Evolutionary conservation across 2,113 vertebrate genomes (phyloP).

Genomic region (Lanius collurio): DNA sequence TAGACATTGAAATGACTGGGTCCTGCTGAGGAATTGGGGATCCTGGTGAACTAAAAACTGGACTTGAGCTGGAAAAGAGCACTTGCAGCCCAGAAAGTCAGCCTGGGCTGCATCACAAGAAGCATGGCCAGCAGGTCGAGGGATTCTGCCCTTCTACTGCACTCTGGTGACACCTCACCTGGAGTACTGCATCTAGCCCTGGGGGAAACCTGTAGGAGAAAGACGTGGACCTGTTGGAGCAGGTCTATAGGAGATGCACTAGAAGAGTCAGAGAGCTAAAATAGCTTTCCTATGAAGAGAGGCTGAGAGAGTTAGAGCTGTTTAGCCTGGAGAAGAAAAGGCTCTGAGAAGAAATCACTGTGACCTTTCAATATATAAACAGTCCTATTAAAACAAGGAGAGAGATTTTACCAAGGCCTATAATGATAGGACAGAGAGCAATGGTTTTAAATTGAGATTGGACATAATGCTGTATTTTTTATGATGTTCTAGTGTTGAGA

Average conservation of each 20-base stretch:
- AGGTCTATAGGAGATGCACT: neutral
- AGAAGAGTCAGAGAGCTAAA: neutral
- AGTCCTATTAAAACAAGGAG: neutral
- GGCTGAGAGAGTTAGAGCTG: neutral
- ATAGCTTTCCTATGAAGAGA: neutral
- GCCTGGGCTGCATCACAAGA: neutral
- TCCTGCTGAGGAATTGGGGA: neutral
- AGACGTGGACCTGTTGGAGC: neutral
- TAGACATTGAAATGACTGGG: neutral
- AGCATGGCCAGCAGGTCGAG: fast-evolving
- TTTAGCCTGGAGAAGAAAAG: neutral
- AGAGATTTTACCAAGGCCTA: neutral
- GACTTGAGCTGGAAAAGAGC: neutral
- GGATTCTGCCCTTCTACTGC: neutral
- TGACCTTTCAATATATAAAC: neutral
- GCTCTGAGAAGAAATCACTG: neutral
- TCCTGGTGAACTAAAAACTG: neutral
- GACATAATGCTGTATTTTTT: neutral
- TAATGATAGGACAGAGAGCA: neutral
- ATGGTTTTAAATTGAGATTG: neutral
- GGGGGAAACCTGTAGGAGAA: neutral
- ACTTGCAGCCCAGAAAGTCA: neutral
- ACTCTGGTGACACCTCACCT: neutral
- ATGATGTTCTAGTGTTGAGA: neutral
- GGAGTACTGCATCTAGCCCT: neutral